Conservation (phyloP, 2,797 vertebrate species). For the Myotis pilosus region DNA sequence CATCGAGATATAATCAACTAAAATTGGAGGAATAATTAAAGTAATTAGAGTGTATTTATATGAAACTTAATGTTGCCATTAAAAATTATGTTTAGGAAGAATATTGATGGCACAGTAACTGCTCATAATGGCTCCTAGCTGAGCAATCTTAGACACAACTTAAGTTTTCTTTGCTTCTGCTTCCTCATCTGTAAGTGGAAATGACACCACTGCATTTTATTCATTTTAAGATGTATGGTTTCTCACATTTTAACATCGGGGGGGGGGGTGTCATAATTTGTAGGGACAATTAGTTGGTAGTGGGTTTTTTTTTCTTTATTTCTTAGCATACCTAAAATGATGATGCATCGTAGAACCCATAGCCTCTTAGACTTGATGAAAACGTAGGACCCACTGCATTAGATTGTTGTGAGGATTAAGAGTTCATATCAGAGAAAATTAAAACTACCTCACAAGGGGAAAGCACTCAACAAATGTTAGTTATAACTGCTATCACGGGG, state of each 20-base stretch:
- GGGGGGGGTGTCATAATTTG: background rate
- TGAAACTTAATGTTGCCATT: conserved; percentile 48
- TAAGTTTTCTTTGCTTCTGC: background rate
- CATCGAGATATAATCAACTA: conserved; percentile 6
- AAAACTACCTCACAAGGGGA: background rate
- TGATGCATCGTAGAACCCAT: background rate
- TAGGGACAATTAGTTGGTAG: background rate
- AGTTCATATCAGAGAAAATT: background rate
- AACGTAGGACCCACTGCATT: background rate
- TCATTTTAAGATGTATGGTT: background rate
- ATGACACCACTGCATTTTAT: background rate
- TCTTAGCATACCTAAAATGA: background rate
- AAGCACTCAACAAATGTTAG: background rate
- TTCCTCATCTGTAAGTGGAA: background rate
- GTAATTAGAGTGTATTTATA: conserved; percentile 43
- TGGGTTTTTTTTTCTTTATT: background rate
- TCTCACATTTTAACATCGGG: background rate
- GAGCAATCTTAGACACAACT: background rate
- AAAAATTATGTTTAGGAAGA: conserved; percentile 47
- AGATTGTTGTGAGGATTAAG: background rate
- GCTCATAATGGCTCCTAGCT: background rate
- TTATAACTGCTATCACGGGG: background rate
- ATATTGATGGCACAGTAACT: background rate
- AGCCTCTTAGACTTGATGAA: background rate
- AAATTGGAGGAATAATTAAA: conserved; percentile 50